Percentiles rank a stretch among this genome's conserved stretches.
Evolutionary conservation across 2,888 invertebrate species (phyloP).

Genomic region (Acheta domesticus): DNA sequence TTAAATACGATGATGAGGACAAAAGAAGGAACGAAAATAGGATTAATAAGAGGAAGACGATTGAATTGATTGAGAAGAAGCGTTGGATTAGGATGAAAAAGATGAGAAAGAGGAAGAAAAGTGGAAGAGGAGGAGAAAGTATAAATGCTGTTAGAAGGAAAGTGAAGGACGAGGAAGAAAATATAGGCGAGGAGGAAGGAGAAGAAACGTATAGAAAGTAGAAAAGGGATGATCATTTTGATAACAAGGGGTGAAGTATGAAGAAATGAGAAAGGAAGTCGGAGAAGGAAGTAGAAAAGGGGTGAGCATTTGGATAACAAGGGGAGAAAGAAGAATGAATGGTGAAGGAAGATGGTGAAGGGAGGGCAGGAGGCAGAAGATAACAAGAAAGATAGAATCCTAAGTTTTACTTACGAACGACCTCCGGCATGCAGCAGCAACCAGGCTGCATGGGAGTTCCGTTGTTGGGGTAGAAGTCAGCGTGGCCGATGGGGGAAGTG

Average conservation of each 20-base stretch:
- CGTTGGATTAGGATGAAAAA: not conserved
- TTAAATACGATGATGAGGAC: no score
- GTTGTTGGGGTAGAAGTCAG: conserved; percentile 72
- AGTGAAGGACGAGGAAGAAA: not conserved
- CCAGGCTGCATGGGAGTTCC: conserved; percentile 67
- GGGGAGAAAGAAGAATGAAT: not conserved
- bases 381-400: not conserved
- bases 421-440: conserved; percentile 53
- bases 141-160: not conserved
- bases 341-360: not conserved
- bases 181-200: not conserved
- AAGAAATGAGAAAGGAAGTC: not conserved
- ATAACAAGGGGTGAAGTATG: not conserved
- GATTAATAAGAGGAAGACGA: not conserved
- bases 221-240: not conserved
- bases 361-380: not conserved
- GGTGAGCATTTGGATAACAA: not conserved
- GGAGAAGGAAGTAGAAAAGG: not conserved
- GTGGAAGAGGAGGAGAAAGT: not conserved
- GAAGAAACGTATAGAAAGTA: not conserved
- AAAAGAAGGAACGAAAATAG: not conserved
- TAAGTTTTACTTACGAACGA: conserved; percentile 42
- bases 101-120: not conserved
- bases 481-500: conserved; percentile 60
- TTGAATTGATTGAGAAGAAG: not conserved